Conservation (phyloP, 2,797 vertebrate genomes). For the Brachymystax lenok region DNA sequence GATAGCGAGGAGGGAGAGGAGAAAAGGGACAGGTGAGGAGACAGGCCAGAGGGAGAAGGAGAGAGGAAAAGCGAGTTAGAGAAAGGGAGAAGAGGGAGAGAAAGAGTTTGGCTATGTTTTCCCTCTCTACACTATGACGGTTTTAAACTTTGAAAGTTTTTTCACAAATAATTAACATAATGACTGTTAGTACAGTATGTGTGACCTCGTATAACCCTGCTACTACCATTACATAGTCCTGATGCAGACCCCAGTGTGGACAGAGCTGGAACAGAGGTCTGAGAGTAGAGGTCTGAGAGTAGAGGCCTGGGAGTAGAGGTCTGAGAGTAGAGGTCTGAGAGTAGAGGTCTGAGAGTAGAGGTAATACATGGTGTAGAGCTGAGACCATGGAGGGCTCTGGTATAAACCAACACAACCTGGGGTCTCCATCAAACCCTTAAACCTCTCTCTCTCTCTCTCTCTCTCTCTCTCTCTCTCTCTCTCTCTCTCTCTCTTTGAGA, state of each 20-base stretch:
- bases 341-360: too few species aligned
- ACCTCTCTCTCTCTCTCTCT: too few species aligned
- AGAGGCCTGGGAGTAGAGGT: too few species aligned
- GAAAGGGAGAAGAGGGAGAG: constrained; percentile 35
- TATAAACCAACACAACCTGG: background rate
- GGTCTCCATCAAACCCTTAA: background rate
- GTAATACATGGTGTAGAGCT: too few species aligned
- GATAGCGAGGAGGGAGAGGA: background rate
- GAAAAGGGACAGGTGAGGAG: background rate
- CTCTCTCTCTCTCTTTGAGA: background rate
- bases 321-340: too few species aligned
- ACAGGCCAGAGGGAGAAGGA: background rate
- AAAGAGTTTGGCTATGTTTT: constrained; percentile 45
- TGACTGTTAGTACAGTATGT: background rate
- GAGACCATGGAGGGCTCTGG: too few species aligned
- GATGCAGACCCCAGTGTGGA: too few species aligned
- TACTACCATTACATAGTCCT: background rate
- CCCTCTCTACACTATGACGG: too few species aligned
- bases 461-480: too few species aligned
- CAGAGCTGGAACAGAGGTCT: too few species aligned
- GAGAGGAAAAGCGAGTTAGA: background rate
- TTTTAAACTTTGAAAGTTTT: background rate
- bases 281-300: too few species aligned
- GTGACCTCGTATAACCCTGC: background rate
- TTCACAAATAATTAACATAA: background rate